A percentile compares a stretch with the other conserved stretches of the same genome.
These are phyloP conservation scores for Eretmocerus hayati DNA, from an alignment of 2,888 invertebrate genomes.

Conservation along the genomic window DNA sequence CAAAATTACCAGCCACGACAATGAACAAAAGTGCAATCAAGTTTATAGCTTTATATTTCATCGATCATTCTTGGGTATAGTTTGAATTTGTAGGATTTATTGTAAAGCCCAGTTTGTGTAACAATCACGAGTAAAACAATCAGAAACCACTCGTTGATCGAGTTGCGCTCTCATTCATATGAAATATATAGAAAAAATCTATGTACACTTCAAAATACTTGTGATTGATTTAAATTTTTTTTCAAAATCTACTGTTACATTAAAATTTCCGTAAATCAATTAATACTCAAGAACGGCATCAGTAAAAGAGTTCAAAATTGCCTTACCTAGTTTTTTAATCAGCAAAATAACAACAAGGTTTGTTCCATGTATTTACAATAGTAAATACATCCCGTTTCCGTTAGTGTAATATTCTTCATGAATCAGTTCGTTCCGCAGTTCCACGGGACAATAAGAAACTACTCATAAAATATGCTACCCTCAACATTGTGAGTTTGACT, in stretches of 20 bases:
- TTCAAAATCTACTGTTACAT: no score
- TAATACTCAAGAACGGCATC: no score
- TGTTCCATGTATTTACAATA: constrained; percentile 21
- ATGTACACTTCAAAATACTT: constrained; percentile 5
- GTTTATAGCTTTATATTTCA: background rate
- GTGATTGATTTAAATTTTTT: constrained; percentile 6
- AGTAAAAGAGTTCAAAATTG: constrained; percentile 12
- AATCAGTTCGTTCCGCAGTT: no score
- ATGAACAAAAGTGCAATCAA: constrained; percentile 20
- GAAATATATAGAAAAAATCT: constrained; percentile 15
- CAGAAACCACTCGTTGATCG: constrained; percentile 18
- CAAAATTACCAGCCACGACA: no score
- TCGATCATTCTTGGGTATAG: background rate
- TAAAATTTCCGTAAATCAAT: constrained; percentile 1
- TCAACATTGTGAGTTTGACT: no score
- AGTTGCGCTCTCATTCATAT: constrained; percentile 14
- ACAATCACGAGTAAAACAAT: constrained; percentile 10
- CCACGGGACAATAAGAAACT: no score
- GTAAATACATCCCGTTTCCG: constrained; percentile 15
- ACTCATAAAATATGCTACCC: no score
- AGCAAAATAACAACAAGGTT: constrained; percentile 17
- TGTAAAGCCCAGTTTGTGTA: background rate
- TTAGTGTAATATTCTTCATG: no score
- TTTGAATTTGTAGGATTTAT: no score
- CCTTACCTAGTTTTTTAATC: constrained; percentile 20